These are phyloP conservation scores for Equus przewalskii DNA, from an alignment of 2,113 vertebrate species.

Conservation along the genomic window DNA sequence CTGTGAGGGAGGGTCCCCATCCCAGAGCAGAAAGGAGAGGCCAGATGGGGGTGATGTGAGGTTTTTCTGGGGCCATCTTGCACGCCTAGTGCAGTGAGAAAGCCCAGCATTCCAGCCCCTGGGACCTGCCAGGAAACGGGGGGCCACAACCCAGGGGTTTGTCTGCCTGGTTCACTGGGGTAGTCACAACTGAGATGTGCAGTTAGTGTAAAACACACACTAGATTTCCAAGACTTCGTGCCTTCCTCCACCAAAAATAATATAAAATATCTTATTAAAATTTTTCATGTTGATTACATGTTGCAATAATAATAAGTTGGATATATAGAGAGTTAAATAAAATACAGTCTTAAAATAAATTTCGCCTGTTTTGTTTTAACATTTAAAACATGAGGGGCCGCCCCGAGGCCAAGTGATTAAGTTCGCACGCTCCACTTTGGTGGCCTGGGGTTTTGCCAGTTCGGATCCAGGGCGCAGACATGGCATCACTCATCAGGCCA, in stretches of 20 bases:
- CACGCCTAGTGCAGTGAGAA: neutral
- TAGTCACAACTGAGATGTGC: neutral
- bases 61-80: neutral
- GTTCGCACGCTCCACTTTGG: too few relatives aligned
- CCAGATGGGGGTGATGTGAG: neutral
- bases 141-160: fast-evolving
- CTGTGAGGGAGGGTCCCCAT: neutral
- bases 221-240: neutral
- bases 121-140: neutral
- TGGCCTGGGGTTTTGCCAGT: too few relatives aligned
- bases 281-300: neutral
- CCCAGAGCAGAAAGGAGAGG: neutral
- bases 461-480: too few relatives aligned
- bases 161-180: neutral
- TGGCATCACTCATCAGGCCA: too few relatives aligned
- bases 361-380: neutral
- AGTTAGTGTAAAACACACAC: neutral
- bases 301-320: neutral
- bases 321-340: neutral
- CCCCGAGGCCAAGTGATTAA: too few relatives aligned
- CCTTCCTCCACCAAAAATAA: neutral
- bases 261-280: neutral
- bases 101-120: neutral
- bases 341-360: neutral
- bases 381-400: neutral